Base-by-base conservation (phyloP, 1,140 invertebrate species). In the Drosophila orena region DNA sequence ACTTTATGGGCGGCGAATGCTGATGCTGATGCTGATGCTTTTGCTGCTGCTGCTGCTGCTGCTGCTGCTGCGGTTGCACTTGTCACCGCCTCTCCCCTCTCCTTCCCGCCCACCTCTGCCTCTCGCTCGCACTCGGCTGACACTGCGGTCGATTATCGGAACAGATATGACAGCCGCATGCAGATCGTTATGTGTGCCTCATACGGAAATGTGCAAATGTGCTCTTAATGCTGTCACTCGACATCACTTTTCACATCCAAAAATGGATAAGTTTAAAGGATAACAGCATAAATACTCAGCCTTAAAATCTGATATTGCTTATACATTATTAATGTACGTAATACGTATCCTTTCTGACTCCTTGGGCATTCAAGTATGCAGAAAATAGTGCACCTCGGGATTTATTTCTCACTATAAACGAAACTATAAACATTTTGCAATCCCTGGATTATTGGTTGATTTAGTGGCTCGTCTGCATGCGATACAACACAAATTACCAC, bases 71-170 rank as follows among this genome's bases (percentile, higher is more conserved):
- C 58, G 57, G 52, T 57, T 68, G 54, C 72, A 52, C 47, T 66
- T 74, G 58, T 37, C 30, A 34, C 34, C 30, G 12, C 34, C 10
- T 17, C 20, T 17, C 22, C 14, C 11, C 37, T 17, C 17, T 42
- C 17, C 42, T 14, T 20, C 20, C 4, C 1, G 20, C 17, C 30
- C 49, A 10, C 42, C 14, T 5, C 57, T 37, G n/a, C 65, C 37
- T 70, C 64, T 24, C 47, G n/a, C 47, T 42, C 40, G 57, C 57
- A 53, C 71, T 54, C 46, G 65, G 81, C 77, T 89, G 79, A 89
- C 76, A 76, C 43, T 86, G 83, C 62, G 84, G 79, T 83, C 76
- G 85, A 84, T 88, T 88, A 83, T 84, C 76, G 49, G 47, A 42
- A 76, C 52, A 84, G 81, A 80, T 73, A 64, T 77, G 77, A 77